Conservation (phyloP, 2,797 vertebrate genomes). For the Halcyon leucocephala region DNA sequence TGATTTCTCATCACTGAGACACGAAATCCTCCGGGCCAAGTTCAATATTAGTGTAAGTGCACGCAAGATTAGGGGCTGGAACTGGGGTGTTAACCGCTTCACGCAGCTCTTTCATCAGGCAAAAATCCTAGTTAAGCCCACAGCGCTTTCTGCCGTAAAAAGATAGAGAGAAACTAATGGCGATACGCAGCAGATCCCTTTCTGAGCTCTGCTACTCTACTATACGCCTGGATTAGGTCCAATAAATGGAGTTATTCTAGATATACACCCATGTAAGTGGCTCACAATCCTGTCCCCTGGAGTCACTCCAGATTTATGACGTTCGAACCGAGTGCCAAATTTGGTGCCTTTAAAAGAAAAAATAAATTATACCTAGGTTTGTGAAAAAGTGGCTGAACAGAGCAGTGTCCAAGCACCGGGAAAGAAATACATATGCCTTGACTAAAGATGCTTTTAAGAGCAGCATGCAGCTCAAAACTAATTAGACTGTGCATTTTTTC, state of each 20-base stretch:
- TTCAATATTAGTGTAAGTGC: constrained; percentile 42
- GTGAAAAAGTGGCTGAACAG: background rate
- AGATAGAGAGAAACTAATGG: background rate
- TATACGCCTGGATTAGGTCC: constrained; percentile 47
- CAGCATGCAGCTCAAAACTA: background rate
- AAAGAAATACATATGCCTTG: background rate
- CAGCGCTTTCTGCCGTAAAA: background rate
- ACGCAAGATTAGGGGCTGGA: constrained; percentile 2
- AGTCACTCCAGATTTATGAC: constrained; percentile 36
- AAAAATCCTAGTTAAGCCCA: constrained; percentile 43
- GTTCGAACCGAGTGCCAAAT: constrained; percentile 3
- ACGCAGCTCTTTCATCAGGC: background rate
- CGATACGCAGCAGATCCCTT: background rate
- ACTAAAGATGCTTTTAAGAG: constrained; percentile 3
- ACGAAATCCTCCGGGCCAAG: background rate
- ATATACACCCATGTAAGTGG: constrained; percentile 53
- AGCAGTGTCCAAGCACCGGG: background rate
- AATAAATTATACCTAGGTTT: background rate
- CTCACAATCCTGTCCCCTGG: constrained; percentile 48
- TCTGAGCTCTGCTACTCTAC: constrained; percentile 35
- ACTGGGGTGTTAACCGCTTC: constrained; percentile 28
- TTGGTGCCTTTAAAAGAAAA: constrained; percentile 8
- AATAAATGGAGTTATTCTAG: constrained; percentile 59
- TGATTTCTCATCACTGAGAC: constrained; percentile 35
- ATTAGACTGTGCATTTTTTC: constrained; percentile 6